Evolutionary conservation across 2,113 vertebrate genomes (phyloP).

Genomic region (Mirounga angustirostris): DNA sequence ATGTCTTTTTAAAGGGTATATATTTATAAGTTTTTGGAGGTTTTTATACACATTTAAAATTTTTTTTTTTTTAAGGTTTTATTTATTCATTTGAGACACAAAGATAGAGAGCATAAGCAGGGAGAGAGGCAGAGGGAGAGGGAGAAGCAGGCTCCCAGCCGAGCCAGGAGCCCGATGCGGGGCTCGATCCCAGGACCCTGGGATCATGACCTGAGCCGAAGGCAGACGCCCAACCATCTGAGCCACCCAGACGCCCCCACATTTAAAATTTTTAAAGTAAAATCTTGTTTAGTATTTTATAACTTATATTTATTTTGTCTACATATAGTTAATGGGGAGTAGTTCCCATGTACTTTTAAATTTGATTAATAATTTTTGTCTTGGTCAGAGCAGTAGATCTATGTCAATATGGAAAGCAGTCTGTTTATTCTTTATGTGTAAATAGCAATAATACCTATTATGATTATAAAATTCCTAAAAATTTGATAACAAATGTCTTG

Average conservation of each 20-base stretch:
- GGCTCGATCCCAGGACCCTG: no score
- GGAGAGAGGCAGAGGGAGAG: no score
- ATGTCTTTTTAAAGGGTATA: background rate
- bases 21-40: background rate
- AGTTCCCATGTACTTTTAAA: background rate
- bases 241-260: no score
- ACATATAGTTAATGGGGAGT: background rate
- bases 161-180: no score
- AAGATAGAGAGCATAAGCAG: no score
- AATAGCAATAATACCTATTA: background rate
- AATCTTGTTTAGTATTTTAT: constrained; percentile 6
- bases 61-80: background rate
- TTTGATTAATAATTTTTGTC: constrained; percentile 15
- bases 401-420: background rate
- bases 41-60: constrained; percentile 55
- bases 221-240: no score
- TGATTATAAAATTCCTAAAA: constrained; percentile 16
- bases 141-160: no score
- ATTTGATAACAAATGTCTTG: background rate
- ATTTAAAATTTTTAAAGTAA: constrained; percentile 31
- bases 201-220: no score
- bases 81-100: no score
- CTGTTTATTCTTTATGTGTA: constrained; percentile 5
- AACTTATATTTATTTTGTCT: constrained; percentile 49
- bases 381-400: background rate